A percentile compares a stretch with the other conserved stretches of the same genome.
These are phyloP conservation scores for Tipula confusa DNA, from an alignment of 2,888 invertebrate species.

Conservation along the genomic window DNA sequence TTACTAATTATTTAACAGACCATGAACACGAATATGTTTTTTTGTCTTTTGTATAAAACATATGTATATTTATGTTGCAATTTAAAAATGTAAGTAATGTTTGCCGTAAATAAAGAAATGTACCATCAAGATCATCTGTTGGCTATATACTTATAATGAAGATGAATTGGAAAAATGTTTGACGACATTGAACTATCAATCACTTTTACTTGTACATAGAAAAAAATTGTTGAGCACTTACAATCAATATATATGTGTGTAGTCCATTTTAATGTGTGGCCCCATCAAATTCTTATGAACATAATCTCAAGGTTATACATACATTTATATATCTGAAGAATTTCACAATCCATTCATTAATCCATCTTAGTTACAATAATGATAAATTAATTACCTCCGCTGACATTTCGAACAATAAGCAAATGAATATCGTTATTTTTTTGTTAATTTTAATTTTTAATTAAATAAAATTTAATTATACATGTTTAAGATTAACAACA, in stretches of 20 bases:
- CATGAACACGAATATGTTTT: background rate
- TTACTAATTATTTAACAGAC: background rate
- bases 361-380: background rate
- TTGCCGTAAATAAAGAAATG: background rate
- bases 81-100: background rate
- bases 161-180: background rate
- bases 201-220: background rate
- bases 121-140: background rate
- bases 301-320: background rate
- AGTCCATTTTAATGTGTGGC: background rate
- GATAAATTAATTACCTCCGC: background rate
- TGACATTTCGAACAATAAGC: background rate
- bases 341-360: background rate
- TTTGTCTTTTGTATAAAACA: background rate
- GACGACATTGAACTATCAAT: background rate
- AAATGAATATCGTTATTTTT: background rate
- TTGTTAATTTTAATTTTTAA: background rate
- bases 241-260: background rate
- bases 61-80: background rate
- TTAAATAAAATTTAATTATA: background rate
- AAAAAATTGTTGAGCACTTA: background rate
- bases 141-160: background rate
- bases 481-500: background rate
- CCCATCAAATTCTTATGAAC: background rate
- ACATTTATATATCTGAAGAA: too few relatives aligned